Percentiles rank a stretch among this genome's conserved stretches.
Conservation (phyloP, 2,888 invertebrate species). For the Eupithecia subumbrata region DNA sequence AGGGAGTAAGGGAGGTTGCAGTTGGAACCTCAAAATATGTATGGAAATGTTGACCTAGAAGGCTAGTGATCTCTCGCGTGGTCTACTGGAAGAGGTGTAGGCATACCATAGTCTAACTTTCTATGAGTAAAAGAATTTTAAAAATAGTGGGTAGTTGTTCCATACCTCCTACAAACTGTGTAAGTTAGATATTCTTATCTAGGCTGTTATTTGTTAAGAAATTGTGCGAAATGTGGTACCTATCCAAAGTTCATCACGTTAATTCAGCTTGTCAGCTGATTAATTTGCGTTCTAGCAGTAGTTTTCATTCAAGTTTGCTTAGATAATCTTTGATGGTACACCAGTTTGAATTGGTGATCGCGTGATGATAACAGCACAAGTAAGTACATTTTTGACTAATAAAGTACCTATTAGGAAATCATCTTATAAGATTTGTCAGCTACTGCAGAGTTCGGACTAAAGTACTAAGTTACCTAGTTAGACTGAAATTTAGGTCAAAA, state of each 20-base stretch:
- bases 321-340: not conserved
- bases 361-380: not conserved
- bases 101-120: not conserved
- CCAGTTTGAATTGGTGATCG: not conserved
- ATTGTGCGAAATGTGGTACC: not conserved
- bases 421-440: not conserved
- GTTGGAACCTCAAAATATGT: too few species aligned
- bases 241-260: not conserved
- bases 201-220: not conserved
- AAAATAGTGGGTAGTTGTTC: not conserved
- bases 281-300: not conserved
- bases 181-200: not conserved
- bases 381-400: not conserved
- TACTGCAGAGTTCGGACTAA: not conserved
- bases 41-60: too few species aligned
- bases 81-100: not conserved
- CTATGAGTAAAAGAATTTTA: not conserved
- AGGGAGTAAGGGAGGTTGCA: too few species aligned
- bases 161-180: not conserved
- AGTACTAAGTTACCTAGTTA: not conserved
- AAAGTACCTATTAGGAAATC: not conserved
- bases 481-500: not conserved
- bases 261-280: not conserved
- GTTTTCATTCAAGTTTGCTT: not conserved
- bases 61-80: not conserved